Evolutionary conservation across 2,113 vertebrate genomes (phyloP).

Genomic region (Phylloscopus trochilus): DNA sequence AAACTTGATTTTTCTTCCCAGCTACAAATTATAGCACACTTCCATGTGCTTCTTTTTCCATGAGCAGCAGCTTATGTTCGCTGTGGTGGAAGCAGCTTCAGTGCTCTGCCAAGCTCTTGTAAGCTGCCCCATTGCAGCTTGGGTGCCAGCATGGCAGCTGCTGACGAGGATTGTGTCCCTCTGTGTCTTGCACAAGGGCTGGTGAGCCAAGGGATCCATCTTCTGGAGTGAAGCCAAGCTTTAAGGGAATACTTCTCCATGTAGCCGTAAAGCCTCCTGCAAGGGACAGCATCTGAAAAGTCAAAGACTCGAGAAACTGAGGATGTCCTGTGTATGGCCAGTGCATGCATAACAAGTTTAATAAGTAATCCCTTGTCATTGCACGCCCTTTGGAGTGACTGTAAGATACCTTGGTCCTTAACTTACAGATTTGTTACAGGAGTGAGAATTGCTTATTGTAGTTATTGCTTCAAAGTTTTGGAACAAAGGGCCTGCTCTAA

Average conservation of each 20-base stretch:
- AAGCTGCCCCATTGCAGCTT: background rate
- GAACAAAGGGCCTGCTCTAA: background rate
- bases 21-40: background rate
- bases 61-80: accelerated
- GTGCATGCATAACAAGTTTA: background rate
- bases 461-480: background rate
- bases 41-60: background rate
- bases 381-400: background rate
- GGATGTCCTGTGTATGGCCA: background rate
- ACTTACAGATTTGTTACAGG: background rate
- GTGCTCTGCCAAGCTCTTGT: background rate
- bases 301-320: background rate
- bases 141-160: background rate
- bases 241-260: background rate
- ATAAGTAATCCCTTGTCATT: background rate
- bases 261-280: background rate
- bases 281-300: background rate
- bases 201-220: background rate
- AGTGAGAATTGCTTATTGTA: background rate
- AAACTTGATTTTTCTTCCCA: background rate
- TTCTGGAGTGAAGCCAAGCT: background rate
- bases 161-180: background rate
- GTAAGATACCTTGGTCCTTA: background rate
- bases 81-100: background rate
- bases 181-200: background rate